phyloP scores from a whole-genome alignment of 1,140 invertebrate genomes.

The Laupala kohalensis region DNA sequence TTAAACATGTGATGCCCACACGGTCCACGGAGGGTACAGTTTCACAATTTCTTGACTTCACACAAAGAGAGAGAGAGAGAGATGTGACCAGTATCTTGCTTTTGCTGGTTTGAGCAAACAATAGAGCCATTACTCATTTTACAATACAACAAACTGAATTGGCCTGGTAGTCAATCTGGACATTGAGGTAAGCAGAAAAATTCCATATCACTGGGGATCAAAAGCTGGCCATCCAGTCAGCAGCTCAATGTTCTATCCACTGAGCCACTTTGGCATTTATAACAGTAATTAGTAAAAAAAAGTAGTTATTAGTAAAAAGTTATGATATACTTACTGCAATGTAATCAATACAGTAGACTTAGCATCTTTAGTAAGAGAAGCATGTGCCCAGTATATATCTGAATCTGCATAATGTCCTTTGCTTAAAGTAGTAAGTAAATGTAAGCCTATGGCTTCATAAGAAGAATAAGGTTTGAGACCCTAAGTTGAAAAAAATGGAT shows the following conservation, averaged over 20 bases:
- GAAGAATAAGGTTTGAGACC: conserved; percentile 49
- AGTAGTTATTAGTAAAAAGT: neutral
- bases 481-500: neutral
- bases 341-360: conserved; percentile 43
- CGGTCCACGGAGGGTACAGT: no score
- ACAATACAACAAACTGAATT: no score
- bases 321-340: conserved; percentile 38
- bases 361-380: conserved; percentile 39
- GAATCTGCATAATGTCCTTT: conserved; percentile 51
- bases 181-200: no score
- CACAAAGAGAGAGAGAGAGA: no score
- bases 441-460: conserved; percentile 46
- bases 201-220: neutral
- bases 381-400: conserved; percentile 59
- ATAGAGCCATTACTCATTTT: no score
- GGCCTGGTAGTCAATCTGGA: no score
- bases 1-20: no score
- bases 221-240: no score
- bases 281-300: neutral
- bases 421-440: conserved; percentile 39
- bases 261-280: neutral
- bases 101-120: no score
- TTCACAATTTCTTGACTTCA: no score
- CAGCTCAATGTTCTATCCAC: no score
- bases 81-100: no score